Percentiles rank a stretch among this genome's conserved stretches.
Conservation (phyloP, 1,140 invertebrate genomes). For the Cheumatopsyche charites region DNA sequence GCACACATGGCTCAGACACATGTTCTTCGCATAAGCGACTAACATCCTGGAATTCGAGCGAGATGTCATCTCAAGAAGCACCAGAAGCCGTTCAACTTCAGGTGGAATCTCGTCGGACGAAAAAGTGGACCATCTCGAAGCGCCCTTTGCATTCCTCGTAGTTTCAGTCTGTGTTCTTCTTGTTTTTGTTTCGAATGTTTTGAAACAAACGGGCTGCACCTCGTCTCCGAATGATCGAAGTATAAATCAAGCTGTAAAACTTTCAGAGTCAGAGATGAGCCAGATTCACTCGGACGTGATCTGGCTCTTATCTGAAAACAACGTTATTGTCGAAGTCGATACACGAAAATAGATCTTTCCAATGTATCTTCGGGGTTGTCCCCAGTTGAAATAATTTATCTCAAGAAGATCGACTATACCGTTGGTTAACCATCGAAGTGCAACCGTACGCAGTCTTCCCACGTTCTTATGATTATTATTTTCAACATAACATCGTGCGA, state of each 20-base stretch:
- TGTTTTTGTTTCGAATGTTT: too few species aligned
- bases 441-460: not conserved
- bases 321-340: too few species aligned
- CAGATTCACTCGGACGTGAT: conserved; percentile 1
- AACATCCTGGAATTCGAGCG: conserved; percentile 7
- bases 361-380: too few species aligned
- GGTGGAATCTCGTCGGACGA: too few species aligned
- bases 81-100: not conserved
- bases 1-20: conserved; percentile 15
- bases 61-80: not conserved
- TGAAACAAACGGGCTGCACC: not conserved
- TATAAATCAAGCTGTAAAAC: conserved; percentile 20
- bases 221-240: not conserved
- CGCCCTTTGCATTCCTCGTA: too few species aligned
- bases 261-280: not conserved
- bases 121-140: too few species aligned
- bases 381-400: too few species aligned
- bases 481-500: not conserved
- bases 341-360: too few species aligned
- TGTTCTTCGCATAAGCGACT: not conserved
- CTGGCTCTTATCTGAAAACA: not conserved
- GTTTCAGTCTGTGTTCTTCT: too few species aligned
- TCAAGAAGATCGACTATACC: too few species aligned
- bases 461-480: not conserved
- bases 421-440: too few species aligned